phyloP scores from a whole-genome alignment of 2,888 invertebrate genomes.

The Cloeon dipterum region DNA sequence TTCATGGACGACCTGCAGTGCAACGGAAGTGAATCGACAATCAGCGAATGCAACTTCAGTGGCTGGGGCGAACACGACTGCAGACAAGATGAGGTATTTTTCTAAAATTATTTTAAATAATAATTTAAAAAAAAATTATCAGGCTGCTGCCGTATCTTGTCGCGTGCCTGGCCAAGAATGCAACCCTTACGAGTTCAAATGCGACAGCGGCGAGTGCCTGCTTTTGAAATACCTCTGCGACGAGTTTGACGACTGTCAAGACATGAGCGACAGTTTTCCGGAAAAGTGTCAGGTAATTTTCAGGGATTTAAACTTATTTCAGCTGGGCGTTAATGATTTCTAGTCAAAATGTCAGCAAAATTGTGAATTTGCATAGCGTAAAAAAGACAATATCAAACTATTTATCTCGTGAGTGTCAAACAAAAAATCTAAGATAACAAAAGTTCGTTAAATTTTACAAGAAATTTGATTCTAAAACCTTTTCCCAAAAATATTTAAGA shows the following conservation, averaged over 20 bases:
- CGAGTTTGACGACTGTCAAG: slow-evolving; percentile 34
- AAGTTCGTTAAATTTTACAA: too few relatives aligned
- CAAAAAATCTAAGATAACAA: too few relatives aligned
- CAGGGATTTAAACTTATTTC: background rate
- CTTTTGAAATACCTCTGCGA: slow-evolving; percentile 38
- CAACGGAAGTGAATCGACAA: slow-evolving; percentile 36
- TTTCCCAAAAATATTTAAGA: too few relatives aligned
- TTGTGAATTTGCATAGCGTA: too few relatives aligned
- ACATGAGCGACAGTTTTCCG: slow-evolving; percentile 34
- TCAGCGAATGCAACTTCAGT: slow-evolving; percentile 40
- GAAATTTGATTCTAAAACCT: too few relatives aligned
- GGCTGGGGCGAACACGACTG: slow-evolving; percentile 58
- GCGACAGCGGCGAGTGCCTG: slow-evolving; percentile 34
- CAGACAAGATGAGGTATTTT: slow-evolving; percentile 29
- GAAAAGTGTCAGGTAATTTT: slow-evolving; percentile 28
- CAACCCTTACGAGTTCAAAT: slow-evolving; percentile 34
- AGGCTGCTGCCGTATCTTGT: slow-evolving; percentile 37
- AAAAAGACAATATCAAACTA: too few relatives aligned
- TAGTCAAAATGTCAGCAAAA: too few relatives aligned
- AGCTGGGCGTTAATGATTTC: too few relatives aligned
- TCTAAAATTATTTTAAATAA: background rate
- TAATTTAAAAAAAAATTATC: slow-evolving; percentile 1
- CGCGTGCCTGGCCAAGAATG: slow-evolving; percentile 24
- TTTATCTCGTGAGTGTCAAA: too few relatives aligned
- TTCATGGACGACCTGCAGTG: slow-evolving; percentile 47